These are phyloP conservation scores for Dascyllus trimaculatus DNA, from an alignment of 2,113 vertebrate genomes.

Conservation along the genomic window DNA sequence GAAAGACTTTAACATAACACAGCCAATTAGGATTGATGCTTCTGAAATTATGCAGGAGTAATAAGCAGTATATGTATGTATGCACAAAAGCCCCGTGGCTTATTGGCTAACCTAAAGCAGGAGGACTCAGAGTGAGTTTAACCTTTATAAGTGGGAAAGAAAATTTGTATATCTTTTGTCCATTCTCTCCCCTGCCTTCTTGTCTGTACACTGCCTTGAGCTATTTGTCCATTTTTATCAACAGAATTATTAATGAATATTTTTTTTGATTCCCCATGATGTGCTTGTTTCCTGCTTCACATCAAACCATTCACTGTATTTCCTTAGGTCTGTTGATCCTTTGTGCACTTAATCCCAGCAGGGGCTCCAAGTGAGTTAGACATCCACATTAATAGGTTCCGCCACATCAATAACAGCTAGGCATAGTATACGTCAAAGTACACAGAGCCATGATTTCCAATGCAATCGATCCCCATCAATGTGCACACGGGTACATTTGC, in stretches of 20 bases:
- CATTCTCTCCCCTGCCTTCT: background rate
- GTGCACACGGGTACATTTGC: background rate
- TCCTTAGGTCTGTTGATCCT: constrained; percentile 14
- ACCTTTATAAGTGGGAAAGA: constrained; percentile 4
- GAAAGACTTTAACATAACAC: constrained; percentile 13
- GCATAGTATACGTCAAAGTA: constrained; percentile 24
- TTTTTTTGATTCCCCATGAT: constrained; percentile 32
- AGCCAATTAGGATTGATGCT: constrained; percentile 46
- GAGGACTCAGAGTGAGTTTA: constrained; percentile 11
- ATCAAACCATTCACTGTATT: constrained; percentile 5
- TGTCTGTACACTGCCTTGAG: background rate
- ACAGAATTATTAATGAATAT: constrained; percentile 13
- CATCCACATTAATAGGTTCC: constrained; percentile 37
- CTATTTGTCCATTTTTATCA: constrained; percentile 21
- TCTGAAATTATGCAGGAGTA: constrained; percentile 32
- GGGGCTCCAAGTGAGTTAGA: constrained; percentile 29
- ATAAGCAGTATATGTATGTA: constrained; percentile 15
- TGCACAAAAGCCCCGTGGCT: constrained; percentile 16
- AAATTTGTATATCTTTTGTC: background rate
- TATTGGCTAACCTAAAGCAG: constrained; percentile 27
- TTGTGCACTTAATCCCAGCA: constrained; percentile 24
- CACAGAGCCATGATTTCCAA: constrained; percentile 34
- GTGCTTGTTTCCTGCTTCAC: background rate
- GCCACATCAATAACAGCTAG: constrained; percentile 33
- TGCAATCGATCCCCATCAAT: constrained; percentile 27